Conservation (phyloP, 2,797 vertebrate species). For the Tachyglossus aculeatus region DNA sequence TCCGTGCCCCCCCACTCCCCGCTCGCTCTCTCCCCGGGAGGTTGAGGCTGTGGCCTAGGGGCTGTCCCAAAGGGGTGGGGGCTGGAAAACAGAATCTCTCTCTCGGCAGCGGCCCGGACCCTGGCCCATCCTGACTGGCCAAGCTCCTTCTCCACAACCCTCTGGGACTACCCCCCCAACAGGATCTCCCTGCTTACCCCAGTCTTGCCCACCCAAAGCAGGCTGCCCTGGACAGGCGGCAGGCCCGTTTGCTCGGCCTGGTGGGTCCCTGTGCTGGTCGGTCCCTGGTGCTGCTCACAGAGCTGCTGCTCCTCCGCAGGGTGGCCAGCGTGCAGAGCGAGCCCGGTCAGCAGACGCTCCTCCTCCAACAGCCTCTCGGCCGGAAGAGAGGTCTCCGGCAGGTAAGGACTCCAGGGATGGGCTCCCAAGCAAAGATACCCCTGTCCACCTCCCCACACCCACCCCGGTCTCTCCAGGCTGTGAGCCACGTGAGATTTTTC, state of each 20-base stretch:
- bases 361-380: constrained; percentile 92
- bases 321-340: constrained; percentile 98
- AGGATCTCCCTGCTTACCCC: constrained; percentile 36
- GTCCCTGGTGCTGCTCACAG: constrained; percentile 21
- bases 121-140: constrained; percentile 60
- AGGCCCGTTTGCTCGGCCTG: no score
- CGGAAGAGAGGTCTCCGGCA: constrained; percentile 93
- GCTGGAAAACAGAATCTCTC: constrained; percentile 72
- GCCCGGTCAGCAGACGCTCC: constrained; percentile 94
- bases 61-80: constrained; percentile 37
- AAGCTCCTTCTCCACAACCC: constrained; percentile 61
- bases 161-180: constrained; percentile 54
- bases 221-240: no score
- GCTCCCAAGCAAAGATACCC: not conserved
- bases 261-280: no score
- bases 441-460: not conserved
- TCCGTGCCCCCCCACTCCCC: constrained; percentile 25
- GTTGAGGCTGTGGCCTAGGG: no score
- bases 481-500: no score
- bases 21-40: no score
- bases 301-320: constrained; percentile 78
- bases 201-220: not conserved
- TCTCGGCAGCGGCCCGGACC: constrained; percentile 64
- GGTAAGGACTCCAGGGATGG: constrained; percentile 70
- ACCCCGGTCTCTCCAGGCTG: no score